Conservation (phyloP, 1,140 invertebrate species). For the Nomia melanderi region DNA sequence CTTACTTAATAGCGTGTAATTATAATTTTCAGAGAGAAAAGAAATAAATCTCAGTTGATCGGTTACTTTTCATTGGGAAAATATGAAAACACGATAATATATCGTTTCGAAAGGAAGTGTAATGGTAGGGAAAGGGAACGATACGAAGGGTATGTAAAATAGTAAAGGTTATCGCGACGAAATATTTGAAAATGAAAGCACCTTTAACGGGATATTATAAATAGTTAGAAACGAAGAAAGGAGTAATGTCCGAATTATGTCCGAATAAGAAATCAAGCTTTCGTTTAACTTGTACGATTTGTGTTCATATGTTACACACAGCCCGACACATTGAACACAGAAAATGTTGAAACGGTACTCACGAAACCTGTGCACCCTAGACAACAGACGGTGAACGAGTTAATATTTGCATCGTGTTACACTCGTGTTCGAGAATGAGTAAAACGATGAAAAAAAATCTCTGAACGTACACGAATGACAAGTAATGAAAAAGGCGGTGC, state of each 20-base stretch:
- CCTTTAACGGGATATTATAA: not conserved
- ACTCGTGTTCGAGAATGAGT: not conserved
- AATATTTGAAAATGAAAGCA: not conserved
- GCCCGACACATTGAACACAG: too few species aligned
- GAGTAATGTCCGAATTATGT: too few species aligned
- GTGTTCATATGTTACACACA: constrained; percentile 1
- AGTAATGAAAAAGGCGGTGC: constrained; percentile 70
- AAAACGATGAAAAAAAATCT: not conserved
- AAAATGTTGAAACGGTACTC: not conserved
- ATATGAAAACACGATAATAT: not conserved
- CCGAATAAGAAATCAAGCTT: too few species aligned
- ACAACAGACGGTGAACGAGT: not conserved
- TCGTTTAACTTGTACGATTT: constrained; percentile 4
- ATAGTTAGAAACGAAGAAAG: not conserved
- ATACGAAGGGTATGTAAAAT: not conserved
- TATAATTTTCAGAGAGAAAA: not conserved
- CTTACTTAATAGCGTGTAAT: not conserved
- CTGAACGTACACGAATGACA: constrained; percentile 29
- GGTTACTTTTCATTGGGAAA: not conserved
- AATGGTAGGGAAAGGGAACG: not conserved
- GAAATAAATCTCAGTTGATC: not conserved
- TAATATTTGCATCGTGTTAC: not conserved
- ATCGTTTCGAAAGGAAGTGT: not conserved
- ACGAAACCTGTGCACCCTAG: not conserved
- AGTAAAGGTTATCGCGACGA: not conserved